phyloP scores from a whole-genome alignment of 2,113 vertebrate genomes.

The Bubo scandiacus region DNA sequence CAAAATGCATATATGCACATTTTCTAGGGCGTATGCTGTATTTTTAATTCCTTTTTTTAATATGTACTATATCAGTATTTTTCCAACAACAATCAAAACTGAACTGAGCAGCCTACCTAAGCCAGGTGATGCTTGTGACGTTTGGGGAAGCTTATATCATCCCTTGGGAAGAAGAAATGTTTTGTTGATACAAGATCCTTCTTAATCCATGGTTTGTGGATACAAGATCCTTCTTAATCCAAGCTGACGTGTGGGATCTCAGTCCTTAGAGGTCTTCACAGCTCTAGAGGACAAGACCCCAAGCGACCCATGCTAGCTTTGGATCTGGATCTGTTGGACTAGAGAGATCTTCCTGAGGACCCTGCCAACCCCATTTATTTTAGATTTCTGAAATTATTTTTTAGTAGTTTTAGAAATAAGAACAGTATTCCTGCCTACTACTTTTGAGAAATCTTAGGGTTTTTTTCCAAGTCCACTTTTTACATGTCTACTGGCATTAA shows the following conservation, averaged over 20 bases:
- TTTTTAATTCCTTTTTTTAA: background rate
- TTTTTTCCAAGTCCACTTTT: background rate
- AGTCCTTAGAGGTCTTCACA: background rate
- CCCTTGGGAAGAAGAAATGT: background rate
- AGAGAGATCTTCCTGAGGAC: background rate
- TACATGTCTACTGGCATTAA: background rate
- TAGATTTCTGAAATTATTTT: background rate
- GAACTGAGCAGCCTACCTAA: background rate
- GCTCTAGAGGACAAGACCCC: background rate
- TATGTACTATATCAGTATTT: background rate
- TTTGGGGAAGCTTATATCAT: background rate
- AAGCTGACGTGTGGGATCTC: background rate
- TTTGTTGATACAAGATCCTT: background rate
- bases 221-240: background rate
- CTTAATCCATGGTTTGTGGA: background rate
- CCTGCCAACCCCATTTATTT: background rate
- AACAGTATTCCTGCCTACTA: background rate
- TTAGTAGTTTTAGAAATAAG: background rate
- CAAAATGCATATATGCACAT: background rate
- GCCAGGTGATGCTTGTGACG: background rate
- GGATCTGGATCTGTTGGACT: background rate
- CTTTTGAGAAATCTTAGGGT: background rate
- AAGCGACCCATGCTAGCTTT: rapidly evolving
- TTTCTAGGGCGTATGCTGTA: background rate
- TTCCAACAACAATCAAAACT: background rate